Percentiles rank a stretch among this genome's conserved stretches.
phyloP scores from a whole-genome alignment of 2,797 vertebrate species.

The Danio tinwini region DNA sequence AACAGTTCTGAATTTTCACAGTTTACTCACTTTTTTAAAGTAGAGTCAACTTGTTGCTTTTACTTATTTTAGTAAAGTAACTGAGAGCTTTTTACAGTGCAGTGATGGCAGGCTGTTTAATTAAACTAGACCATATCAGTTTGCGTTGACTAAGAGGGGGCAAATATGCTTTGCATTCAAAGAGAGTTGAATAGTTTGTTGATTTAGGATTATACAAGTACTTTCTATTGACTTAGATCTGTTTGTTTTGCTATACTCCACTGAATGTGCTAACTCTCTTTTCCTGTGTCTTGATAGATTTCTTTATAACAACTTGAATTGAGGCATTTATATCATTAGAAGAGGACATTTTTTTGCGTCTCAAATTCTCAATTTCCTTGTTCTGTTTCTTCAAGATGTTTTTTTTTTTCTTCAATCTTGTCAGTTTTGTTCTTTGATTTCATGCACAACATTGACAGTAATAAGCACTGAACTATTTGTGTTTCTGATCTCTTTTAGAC shows the following conservation, averaged over 20 bases:
- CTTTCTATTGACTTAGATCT: neutral
- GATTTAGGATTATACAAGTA: conserved; percentile 27
- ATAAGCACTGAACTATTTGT: neutral
- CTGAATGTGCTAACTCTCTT: neutral
- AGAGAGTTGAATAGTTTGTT: conserved; percentile 27
- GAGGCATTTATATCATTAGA: neutral
- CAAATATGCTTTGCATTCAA: neutral
- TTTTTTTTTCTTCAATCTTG: neutral
- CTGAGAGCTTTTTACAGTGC: no score
- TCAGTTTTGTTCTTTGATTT: neutral
- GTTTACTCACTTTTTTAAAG: no score
- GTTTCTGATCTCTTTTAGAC: neutral
- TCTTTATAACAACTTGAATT: conserved; percentile 6
- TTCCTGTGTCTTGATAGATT: neutral
- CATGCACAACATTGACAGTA: neutral
- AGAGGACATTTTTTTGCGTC: neutral
- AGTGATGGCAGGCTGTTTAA: neutral
- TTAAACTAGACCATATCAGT: neutral
- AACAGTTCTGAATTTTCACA: no score
- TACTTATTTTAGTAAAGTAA: no score
- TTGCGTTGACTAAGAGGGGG: neutral
- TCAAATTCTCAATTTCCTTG: neutral
- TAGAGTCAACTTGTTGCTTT: no score
- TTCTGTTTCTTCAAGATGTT: neutral
- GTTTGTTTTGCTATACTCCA: neutral